Base-by-base conservation (phyloP, 1,140 invertebrate genomes). In the Aradophagus sp. region DNA sequence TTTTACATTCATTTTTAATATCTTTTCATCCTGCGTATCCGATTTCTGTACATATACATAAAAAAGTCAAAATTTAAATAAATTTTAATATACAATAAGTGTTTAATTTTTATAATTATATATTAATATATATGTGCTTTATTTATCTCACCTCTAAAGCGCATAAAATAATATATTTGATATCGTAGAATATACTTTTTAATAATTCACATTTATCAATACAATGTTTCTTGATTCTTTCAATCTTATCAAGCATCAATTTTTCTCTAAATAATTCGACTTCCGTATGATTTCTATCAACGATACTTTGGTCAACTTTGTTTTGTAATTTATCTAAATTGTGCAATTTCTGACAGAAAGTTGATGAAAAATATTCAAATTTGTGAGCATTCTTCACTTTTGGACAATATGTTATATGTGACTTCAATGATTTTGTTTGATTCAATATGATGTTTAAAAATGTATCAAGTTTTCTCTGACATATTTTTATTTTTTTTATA, bases 101-200 rank as follows among this genome's bases (percentile, higher is more conserved):
- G n/a, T n/a, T n/a, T n/a, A n/a, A n/a, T n/a, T n/a, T n/a, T n/a
- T n/a, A n/a, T n/a, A n/a, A n/a, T n/a, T n/a, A n/a, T n/a, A n/a
- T n/a, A n/a, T n/a, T n/a, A n/a, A 52, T 15, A 27, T 32, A 38
- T 11, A 14, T 35, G 56, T 20, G 16, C 32, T 17, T 13, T 32
- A 53, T 35, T 34, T 16, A 56, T 50, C 23, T 53, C 73, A 80
- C 80, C 58, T 65, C 20, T 2, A 79, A 35, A 13, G 72, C 70
- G 50, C 75, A 76, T 11, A 48, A 66, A 45, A 79, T 39, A 7
- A 27, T 38, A 34, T 71, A 75, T 66, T 78, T 81, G 0, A 83
- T 5, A 26, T 77, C 74, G 39, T 50, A 41, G 8, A 39, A 39
- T 16, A 13, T 61, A 2, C n/a, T 5, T 55, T 36, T 52, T 17